Evolutionary conservation across 2,797 vertebrate genomes (phyloP), one percentile per base, ranked within the genome.

Genomic region (Choloepus didactylus): DNA sequence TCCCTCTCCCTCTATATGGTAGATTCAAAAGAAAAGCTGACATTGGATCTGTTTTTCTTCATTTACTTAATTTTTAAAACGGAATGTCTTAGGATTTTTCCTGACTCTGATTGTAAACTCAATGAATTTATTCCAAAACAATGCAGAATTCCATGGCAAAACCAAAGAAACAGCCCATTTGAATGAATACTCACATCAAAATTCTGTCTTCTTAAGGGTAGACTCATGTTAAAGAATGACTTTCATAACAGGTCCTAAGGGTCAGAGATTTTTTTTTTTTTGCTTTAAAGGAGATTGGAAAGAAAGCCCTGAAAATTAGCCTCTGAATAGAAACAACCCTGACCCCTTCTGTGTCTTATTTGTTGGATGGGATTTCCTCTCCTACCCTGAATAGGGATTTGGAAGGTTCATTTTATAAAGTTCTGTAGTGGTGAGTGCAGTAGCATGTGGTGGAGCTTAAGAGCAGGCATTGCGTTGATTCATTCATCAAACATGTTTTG

Each of bases 351-450:
- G 18, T 6, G 18, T 19, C 15, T 18, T 87, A 25, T 66, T 89
- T 82, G 11, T 89, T 84, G 27, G 62, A 67, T 62, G 35, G 54
- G 12, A 38, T 84, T 92, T 95, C 88, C 60, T 91, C n/a, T 87
- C 9, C 21, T 73, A 12, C 41, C 31, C 15, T 51, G 29, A 77
- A 41, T 6, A 89, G 73, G 15, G 11, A 51, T 83, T 90, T 95
- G 80, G 59, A 88, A 84, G 59, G 35, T 88, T 84, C 38, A 14
- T 64, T 93, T 91, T 66, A 70, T n/a, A 31, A 66, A 88, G 46
- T 31, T 85, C 64, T 92, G 0, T 85, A 56, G 56, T 67, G 29
- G 25, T 19, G 9, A 82, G 82, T 93, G 75, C 3, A n/a, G 46
- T 35, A 85, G 54, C n/a, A 7, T 60, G 66, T 81, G 3, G 19